Base-by-base conservation (phyloP, 2,797 vertebrate species). In the Mallotus villosus region DNA sequence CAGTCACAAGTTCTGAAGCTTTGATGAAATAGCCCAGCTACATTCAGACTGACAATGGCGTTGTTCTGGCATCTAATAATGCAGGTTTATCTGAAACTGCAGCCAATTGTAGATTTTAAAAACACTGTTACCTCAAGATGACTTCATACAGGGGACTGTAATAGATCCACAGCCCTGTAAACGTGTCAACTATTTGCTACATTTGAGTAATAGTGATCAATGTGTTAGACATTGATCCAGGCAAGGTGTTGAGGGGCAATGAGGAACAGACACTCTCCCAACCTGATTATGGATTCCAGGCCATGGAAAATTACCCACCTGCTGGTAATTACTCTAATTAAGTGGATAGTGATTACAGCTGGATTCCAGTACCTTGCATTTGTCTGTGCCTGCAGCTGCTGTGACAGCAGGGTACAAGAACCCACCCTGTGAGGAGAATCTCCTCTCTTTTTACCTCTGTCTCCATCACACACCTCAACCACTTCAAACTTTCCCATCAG, bases 251-350 rank as follows among this genome's bases (percentile, higher is more conserved):
- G 21, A 65, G 12, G 25, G 29, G 61, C 53, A 29, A 34, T 41
- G 64, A 74, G 49, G 17, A 32, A 51, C n/a, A 27, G 68, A 51
- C 69, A 77, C n/a, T 80, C 85, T 78, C 71, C 69, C 63, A 49
- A 68, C 46, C 67, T 71, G 77, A 77, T 84, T 70, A 69, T 12
- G 1, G 41, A 57, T 75, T 71, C 68, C 72, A 76, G 73, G 72
- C 67, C 29, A 69, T 19, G 27, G 68, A 59, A 74, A 75, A 81
- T 78, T 64, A 73, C 65, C 81, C 79, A 83, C 83, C 85, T 83
- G 81, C 78, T 73, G 71, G 70, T 86, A 81, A 84, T 89, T 77
- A 75, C 69, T 81, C 66, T 87, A 86, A 87, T 87, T 77, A 87
- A 78, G 84, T 75, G 63, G 80, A 72, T 69, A 74, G 70, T 76